Base-by-base conservation (phyloP, 92 coral and sea anemone genomes). In the Palythoa heliodiscus region DNA sequence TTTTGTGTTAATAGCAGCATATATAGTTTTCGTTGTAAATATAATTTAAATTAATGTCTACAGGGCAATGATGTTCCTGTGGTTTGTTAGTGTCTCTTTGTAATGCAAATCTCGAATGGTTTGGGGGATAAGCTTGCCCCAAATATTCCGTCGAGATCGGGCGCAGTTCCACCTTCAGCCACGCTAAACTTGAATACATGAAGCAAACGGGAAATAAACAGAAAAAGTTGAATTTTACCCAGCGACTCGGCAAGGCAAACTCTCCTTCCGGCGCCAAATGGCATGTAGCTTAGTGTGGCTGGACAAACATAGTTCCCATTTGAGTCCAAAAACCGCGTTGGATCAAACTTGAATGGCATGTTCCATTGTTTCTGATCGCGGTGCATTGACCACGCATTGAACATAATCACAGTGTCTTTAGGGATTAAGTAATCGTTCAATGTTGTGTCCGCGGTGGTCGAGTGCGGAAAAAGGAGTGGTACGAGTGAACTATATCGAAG, bases 161-260 rank as follows among this genome's bases (percentile, higher is more conserved):
- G 99, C 10, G 77, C 87, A 70, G 90, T 84, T 12, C 76, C 85
- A 20, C 77, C 88, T 12, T 78, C 86, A 1, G 99, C 93, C 2
- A 97, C 88, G 40, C 92, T 93, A 50, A 94, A 93, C 52, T 69
- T 86, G 60, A 97, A 97, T 87, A 89, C 91, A 88, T 95, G 95
- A 22, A 97, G 73, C 72, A 97, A 82, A 52, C 91, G 93, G 73
- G 98, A 87, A 57, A 97, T 91, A 63, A 97, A 95, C 50, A 93
- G 74, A 87, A 93, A 97, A 40, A 95, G 91, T 73, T 95, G 94
- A 38, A 95, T 92, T 75, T 97, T 97, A 6, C 97, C 94, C n/a
- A 97, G 93, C 11, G 98, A 89, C 75, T 97, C 99, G 0, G 98
- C 99, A 64, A 97, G 91, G 40, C 99, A 97, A 14, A 97, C 99